A percentile compares a stretch with the other conserved stretches of the same genome.
These are phyloP conservation scores for Geopemphigus sp. DNA, from an alignment of 1,140 invertebrate species.

Conservation along the genomic window DNA sequence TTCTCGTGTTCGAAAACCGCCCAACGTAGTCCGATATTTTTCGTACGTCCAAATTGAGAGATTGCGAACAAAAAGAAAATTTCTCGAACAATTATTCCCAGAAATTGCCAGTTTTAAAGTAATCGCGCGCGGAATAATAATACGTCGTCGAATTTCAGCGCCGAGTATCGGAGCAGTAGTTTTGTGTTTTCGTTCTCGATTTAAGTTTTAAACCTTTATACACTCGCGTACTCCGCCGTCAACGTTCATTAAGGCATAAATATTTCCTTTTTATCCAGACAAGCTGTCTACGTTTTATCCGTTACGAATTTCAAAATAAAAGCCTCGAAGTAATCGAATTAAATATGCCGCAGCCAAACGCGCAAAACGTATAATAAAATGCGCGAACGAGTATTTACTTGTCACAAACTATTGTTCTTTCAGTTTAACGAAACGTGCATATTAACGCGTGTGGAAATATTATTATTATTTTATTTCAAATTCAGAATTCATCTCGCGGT, in stretches of 20 bases:
- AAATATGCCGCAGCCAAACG: not conserved
- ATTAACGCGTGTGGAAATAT: not conserved
- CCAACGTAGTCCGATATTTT: not conserved
- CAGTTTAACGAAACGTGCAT: not conserved
- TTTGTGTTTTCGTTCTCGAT: conserved; percentile 4
- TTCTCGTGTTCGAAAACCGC: not conserved
- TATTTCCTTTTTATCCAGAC: conserved; percentile 8
- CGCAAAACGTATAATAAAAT: not conserved
- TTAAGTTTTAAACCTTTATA: not conserved
- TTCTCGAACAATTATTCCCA: too few relatives aligned
- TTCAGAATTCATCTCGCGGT: not conserved
- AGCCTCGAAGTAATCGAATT: conserved; percentile 7
- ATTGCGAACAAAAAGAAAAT: too few relatives aligned
- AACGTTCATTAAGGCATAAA: not conserved
- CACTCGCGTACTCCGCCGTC: not conserved
- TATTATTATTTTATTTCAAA: conserved; percentile 4
- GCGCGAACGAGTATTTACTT: not conserved
- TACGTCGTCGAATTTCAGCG: too few relatives aligned
- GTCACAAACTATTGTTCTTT: not conserved
- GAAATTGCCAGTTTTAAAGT: too few relatives aligned
- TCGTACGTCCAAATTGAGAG: too few relatives aligned
- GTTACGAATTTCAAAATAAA: not conserved
- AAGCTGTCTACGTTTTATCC: conserved; percentile 4
- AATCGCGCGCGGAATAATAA: too few relatives aligned
- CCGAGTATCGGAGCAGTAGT: not conserved